phyloP scores from a whole-genome alignment of 2,888 invertebrate species.

The Drosophila imparisetae region DNA sequence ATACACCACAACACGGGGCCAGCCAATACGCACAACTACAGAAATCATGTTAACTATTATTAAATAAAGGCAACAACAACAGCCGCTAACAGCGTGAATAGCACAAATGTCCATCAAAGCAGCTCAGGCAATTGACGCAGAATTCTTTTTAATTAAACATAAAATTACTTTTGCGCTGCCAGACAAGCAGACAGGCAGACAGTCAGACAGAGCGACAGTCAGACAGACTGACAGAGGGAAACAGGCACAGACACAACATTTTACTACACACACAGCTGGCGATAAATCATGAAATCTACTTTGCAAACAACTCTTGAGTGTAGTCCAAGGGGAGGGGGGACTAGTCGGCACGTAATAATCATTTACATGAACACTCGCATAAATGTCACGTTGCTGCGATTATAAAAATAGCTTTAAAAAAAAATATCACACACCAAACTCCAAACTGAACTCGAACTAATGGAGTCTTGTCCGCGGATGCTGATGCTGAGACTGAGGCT shows the following conservation, averaged over 20 bases:
- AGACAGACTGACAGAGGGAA: conserved; percentile 21
- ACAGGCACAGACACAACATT: conserved; percentile 26
- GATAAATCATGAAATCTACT: conserved; percentile 78
- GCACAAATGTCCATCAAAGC: conserved; percentile 76
- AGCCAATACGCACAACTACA: conserved; percentile 32
- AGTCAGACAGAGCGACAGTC: conserved; percentile 9
- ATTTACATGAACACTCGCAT: conserved; percentile 81
- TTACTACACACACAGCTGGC: conserved; percentile 43
- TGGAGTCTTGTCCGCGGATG: conserved; percentile 41
- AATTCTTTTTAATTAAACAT: conserved; percentile 79
- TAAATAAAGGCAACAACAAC: conserved; percentile 67
- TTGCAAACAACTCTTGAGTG: conserved; percentile 58
- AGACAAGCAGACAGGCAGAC: conserved; percentile 38
- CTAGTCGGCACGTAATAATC: conserved; percentile 79
- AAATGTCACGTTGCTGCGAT: conserved; percentile 79
- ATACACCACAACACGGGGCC: conserved; percentile 32
- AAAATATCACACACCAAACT: conserved; percentile 17
- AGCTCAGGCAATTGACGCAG: conserved; percentile 67
- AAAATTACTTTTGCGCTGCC: conserved; percentile 76
- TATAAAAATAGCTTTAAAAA: conserved; percentile 73
- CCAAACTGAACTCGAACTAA: conserved; percentile 67
- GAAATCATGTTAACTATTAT: conserved; percentile 79
- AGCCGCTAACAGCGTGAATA: conserved; percentile 60
- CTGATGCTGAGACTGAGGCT: conserved; percentile 13
- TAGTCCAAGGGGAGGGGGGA: conserved; percentile 7